phyloP scores from a whole-genome alignment of 2,797 vertebrate genomes.

The Mus spretus region DNA sequence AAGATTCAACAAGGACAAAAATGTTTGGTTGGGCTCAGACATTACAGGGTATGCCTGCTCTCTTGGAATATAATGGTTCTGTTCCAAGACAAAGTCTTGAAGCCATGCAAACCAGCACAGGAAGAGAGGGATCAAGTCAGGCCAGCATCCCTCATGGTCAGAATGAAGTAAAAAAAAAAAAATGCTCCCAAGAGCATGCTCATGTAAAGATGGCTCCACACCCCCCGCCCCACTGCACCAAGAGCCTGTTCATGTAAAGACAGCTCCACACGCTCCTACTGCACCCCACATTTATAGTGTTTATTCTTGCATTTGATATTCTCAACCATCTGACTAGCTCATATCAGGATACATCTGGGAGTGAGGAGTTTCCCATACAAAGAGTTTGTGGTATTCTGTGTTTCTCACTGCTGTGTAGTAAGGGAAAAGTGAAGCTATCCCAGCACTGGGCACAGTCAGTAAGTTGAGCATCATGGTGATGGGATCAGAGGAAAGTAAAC shows the following conservation, averaged over 20 bases:
- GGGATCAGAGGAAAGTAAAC: not conserved
- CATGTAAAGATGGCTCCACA: not conserved
- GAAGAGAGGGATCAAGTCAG: not conserved
- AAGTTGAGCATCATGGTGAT: not conserved
- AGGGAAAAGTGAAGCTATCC: not conserved
- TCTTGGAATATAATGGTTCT: not conserved
- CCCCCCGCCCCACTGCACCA: not conserved
- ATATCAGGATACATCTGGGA: not conserved
- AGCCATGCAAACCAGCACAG: not conserved
- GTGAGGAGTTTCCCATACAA: not conserved
- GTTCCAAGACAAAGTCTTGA: not conserved
- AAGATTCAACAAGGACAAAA: not conserved
- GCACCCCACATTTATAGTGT: not conserved
- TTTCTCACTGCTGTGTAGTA: not conserved
- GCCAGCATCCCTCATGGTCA: not conserved
- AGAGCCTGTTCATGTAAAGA: not conserved
- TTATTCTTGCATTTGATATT: not conserved
- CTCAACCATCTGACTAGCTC: not conserved
- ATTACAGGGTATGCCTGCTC: too few relatives aligned
- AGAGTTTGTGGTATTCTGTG: not conserved
- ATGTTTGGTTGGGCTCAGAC: not conserved
- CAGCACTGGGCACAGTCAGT: not conserved
- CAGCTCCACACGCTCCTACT: accelerated
- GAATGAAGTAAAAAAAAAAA: not conserved
- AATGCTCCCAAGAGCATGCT: not conserved